Evolutionary conservation across 2,888 invertebrate genomes (phyloP), one percentile per base, ranked within the genome.

Genomic region (Lordiphosa andalusiaca): DNA sequence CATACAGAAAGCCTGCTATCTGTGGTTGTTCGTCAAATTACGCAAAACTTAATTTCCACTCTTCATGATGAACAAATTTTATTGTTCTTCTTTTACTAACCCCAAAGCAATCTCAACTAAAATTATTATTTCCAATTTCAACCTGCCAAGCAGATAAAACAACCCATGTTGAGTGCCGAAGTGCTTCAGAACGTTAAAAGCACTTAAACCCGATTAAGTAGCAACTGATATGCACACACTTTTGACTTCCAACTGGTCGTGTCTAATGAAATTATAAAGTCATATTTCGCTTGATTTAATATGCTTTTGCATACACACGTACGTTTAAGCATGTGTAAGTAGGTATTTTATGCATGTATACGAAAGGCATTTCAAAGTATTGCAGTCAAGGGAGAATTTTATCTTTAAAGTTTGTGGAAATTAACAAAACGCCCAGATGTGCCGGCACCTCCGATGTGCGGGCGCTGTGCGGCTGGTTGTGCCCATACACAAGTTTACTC

Each of bases 401-500:
- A 60, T 63, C 61, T 77, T 70, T 53, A 71, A 76, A 77, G 71
- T 73, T 70, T 35, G 35, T 42, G 58, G 1, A 59, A 54, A 75
- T 69, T 60, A 64, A 48, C 49, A 39, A 53, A 64, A 53, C 36
- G 38, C 35, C 63, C 63, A 58, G 66, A 64, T 39, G 39, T 52
- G 40, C 13, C 13, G 44, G 7, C 13, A 49, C 4, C 44, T 54
- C 19, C 25, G 7, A 44, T 51, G 50, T 30, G 51, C 33, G 10
- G 13, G 42, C 30, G 33, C 44, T 44, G 52, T 54, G 51, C 36
- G 41, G 47, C 49, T 51, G 56, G 25, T 25, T 6, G 25, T 25
- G 7, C 25, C 33, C 61, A 53, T 57, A 58, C 59, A 62, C 61
- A 61, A 67, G 63, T 80, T 70, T 63, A 61, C 71, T 68, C 75